Evolutionary conservation across 2,888 invertebrate genomes (phyloP).

Genomic region (Scaptomyza flava): DNA sequence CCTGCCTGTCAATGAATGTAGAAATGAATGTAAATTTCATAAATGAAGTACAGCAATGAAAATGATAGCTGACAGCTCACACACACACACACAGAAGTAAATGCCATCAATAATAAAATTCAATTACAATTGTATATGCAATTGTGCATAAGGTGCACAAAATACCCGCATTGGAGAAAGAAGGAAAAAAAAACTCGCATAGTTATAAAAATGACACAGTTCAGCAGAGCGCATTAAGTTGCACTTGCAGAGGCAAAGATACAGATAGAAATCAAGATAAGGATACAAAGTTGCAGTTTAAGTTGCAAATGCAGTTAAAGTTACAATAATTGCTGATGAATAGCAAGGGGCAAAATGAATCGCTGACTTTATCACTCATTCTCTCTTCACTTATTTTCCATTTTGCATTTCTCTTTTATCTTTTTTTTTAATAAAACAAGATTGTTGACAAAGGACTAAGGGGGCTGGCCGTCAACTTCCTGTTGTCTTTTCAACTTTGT

Average conservation of each 20-base stretch:
- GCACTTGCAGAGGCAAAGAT: slow-evolving; percentile 33
- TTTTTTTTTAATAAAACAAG: background rate
- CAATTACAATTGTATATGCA: slow-evolving; percentile 54
- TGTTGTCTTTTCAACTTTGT: slow-evolving; percentile 19
- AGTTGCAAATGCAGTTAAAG: slow-evolving; percentile 22
- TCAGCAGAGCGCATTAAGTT: slow-evolving; percentile 47
- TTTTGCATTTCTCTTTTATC: background rate
- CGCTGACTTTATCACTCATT: slow-evolving; percentile 6
- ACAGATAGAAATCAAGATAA: background rate
- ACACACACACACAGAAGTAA: slow-evolving; percentile 13
- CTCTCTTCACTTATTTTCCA: background rate
- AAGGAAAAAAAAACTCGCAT: slow-evolving; percentile 15
- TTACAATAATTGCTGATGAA: slow-evolving; percentile 10
- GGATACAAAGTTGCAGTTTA: slow-evolving; percentile 7
- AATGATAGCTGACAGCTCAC: slow-evolving; percentile 38
- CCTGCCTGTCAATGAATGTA: slow-evolving; percentile 50
- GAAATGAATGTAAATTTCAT: slow-evolving; percentile 71
- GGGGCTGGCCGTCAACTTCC: background rate
- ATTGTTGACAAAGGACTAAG: slow-evolving; percentile 5
- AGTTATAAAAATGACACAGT: slow-evolving; percentile 34
- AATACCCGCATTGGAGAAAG: background rate
- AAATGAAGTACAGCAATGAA: slow-evolving; percentile 56
- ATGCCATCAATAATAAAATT: slow-evolving; percentile 69
- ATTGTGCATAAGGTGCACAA: slow-evolving; percentile 15
- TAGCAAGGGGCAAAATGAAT: slow-evolving; percentile 23